Conservation (phyloP, 2,113 vertebrate species). For the Ammodytes marinus region DNA sequence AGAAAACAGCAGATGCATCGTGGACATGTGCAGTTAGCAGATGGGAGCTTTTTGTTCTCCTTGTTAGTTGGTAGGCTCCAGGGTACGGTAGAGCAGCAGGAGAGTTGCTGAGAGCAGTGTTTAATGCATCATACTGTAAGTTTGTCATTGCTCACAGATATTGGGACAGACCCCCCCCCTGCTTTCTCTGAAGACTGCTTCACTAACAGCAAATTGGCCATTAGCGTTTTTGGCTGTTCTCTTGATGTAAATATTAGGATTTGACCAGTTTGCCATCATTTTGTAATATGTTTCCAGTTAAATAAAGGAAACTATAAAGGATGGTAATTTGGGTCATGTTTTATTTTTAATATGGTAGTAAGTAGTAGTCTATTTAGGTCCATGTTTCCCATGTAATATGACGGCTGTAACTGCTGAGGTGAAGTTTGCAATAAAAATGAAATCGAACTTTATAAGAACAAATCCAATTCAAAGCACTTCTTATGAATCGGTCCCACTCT, state of each 20-base stretch:
- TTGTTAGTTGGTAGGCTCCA: conserved; percentile 16
- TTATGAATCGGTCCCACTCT: conserved; percentile 41
- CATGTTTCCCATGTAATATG: not conserved
- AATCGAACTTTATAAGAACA: conserved; percentile 9
- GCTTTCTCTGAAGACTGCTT: conserved; percentile 19
- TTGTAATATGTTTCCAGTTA: conserved; percentile 28
- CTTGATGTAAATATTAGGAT: conserved; percentile 17
- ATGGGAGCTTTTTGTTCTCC: not conserved
- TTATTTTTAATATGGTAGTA: conserved; percentile 21
- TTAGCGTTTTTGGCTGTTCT: conserved; percentile 41
- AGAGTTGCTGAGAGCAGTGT: not conserved
- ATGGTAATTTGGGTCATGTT: conserved; percentile 8
- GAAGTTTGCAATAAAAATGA: conserved; percentile 15
- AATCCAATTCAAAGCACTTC: conserved; percentile 32
- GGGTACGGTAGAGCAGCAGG: conserved; percentile 12
- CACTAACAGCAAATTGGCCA: conserved; percentile 28
- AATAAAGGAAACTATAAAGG: conserved; percentile 17
- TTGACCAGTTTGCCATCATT: conserved; percentile 21
- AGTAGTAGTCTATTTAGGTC: not conserved
- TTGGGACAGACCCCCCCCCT: conserved; percentile 11
- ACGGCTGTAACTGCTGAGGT: too few relatives aligned
- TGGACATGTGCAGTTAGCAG: conserved; percentile 6
- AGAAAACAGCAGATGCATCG: conserved; percentile 1
- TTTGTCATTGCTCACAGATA: conserved; percentile 23
- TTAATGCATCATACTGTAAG: conserved; percentile 17